A percentile compares a stretch with the other conserved stretches of the same genome.
Evolutionary conservation across 1,140 invertebrate species (phyloP).

Genomic region (Lutraria rhynchaena): DNA sequence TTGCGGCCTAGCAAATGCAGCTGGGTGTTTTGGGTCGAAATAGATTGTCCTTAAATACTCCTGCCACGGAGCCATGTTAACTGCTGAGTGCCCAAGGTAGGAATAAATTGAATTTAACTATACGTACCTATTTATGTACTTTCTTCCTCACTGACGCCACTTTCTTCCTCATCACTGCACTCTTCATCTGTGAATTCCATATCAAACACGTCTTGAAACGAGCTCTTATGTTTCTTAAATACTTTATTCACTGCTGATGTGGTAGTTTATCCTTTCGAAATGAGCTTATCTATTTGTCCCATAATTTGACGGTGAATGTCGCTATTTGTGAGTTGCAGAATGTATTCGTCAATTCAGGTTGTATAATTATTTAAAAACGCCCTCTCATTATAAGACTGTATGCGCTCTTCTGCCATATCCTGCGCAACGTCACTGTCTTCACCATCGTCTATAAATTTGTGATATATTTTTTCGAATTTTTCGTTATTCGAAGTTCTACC

Average conservation of each 20-base stretch:
- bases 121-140: background rate
- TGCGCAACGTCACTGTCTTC: conserved; percentile 15
- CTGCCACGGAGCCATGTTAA: conserved; percentile 4
- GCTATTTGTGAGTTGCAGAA: conserved; percentile 1
- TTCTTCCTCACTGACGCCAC: background rate
- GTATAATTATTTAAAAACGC: background rate
- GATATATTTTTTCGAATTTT: background rate
- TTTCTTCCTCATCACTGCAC: background rate
- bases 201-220: conserved; percentile 15
- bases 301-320: background rate
- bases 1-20: no score
- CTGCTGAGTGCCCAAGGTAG: background rate
- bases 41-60: conserved; percentile 3
- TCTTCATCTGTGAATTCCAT: conserved; percentile 8
- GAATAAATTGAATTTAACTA: background rate
- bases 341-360: background rate
- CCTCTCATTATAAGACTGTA: conserved; percentile 10
- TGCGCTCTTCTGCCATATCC: conserved; percentile 18
- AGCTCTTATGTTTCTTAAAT: conserved; percentile 1
- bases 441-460: conserved; percentile 4
- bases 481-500: background rate
- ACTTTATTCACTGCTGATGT: conserved; percentile 5
- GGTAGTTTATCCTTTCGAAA: background rate
- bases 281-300: background rate
- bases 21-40: no score